A percentile compares a stretch with the other conserved stretches of the same genome.
Evolutionary conservation across 2,888 invertebrate species (phyloP).

Genomic region (Nomada goodeniana): DNA sequence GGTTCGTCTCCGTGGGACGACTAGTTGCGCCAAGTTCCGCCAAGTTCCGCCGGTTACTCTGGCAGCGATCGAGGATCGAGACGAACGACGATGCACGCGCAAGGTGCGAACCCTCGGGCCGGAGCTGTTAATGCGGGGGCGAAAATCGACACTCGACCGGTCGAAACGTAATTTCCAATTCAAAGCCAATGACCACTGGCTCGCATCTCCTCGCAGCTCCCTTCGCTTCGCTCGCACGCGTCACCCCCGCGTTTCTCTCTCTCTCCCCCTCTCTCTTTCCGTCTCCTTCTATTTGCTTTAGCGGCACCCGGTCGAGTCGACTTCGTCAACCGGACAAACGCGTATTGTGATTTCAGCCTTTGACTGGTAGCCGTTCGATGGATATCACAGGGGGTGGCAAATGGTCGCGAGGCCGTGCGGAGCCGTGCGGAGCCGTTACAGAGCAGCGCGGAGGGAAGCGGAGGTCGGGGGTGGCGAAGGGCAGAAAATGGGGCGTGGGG

Average conservation of each 20-base stretch:
- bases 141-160: constrained; percentile 81
- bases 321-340: constrained; percentile 84
- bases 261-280: constrained; percentile 55
- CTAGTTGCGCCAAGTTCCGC: not conserved
- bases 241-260: constrained; percentile 14
- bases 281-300: constrained; percentile 79
- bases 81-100: not conserved
- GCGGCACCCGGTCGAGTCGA: constrained; percentile 67
- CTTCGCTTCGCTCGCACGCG: constrained; percentile 28
- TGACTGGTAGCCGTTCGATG: constrained; percentile 79
- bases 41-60: not conserved
- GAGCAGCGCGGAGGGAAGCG: constrained; percentile 43
- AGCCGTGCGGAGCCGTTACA: too few species aligned
- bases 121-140: constrained; percentile 31
- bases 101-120: constrained; percentile 20
- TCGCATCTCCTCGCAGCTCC: constrained; percentile 33
- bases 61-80: not conserved
- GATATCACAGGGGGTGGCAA: constrained; percentile 71
- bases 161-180: constrained; percentile 83
- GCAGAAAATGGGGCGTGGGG: constrained; percentile 3
- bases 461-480: constrained; percentile 31
- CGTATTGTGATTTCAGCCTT: constrained; percentile 84
- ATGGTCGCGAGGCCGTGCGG: constrained; percentile 59
- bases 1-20: not conserved
- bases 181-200: constrained; percentile 81